Conservation (phyloP, 2,888 invertebrate genomes). For the Himalopsyche kuldschensis region DNA sequence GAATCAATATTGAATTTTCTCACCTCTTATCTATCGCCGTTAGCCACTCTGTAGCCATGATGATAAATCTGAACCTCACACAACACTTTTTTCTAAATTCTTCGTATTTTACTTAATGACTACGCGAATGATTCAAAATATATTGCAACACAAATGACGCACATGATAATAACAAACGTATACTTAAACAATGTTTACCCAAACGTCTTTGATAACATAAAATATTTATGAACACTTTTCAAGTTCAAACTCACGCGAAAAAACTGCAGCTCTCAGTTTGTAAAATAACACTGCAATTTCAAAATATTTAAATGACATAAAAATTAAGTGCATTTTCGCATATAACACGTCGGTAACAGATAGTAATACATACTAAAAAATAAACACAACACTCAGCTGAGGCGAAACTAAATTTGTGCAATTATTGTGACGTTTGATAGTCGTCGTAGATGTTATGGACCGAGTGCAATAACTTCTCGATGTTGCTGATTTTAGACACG, state of each 20-base stretch:
- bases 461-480: neutral
- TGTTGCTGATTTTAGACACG: neutral
- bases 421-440: neutral
- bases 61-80: constrained; percentile 1
- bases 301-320: neutral
- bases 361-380: neutral
- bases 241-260: neutral
- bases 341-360: neutral
- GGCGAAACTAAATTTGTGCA: neutral
- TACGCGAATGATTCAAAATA: neutral
- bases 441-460: neutral
- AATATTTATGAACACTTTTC: neutral
- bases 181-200: neutral
- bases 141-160: neutral
- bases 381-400: neutral
- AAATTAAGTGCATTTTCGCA: neutral
- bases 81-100: neutral
- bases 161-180: neutral
- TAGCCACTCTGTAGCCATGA: constrained; percentile 60
- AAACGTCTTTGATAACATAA: neutral
- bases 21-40: constrained; percentile 61
- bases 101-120: neutral
- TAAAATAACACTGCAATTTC: neutral
- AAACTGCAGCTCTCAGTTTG: neutral
- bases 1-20: constrained; percentile 30